phyloP scores from a whole-genome alignment of 1,140 invertebrate genomes.

The Hyles vespertilio region DNA sequence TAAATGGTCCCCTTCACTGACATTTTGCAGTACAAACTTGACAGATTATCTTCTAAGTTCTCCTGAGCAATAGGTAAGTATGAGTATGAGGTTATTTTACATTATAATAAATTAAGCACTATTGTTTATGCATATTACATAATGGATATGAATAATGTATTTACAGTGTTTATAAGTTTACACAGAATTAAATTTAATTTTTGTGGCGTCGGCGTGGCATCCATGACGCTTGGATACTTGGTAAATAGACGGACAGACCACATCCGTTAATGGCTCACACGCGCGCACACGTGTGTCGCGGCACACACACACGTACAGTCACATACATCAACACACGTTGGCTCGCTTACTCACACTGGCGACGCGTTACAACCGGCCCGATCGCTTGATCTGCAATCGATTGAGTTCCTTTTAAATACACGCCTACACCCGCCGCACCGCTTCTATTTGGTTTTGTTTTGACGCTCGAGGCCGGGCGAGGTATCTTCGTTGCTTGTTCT shows the following conservation, averaged over 20 bases:
- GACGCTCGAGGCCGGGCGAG: constrained; percentile 12
- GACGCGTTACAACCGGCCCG: constrained; percentile 34
- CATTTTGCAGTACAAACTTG: constrained; percentile 16
- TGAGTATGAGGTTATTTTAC: no score
- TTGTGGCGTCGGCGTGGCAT: constrained; percentile 18
- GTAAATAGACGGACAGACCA: constrained; percentile 42
- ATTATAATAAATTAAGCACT: no score
- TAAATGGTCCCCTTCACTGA: constrained; percentile 13
- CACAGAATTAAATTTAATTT: background rate
- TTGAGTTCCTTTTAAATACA: constrained; percentile 44
- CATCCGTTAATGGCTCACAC: constrained; percentile 42
- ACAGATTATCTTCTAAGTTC: background rate
- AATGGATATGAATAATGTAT: no score
- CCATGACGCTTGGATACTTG: constrained; percentile 30
- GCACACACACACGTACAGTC: constrained; percentile 10
- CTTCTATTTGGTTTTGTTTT: constrained; percentile 26
- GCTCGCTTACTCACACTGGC: constrained; percentile 2
- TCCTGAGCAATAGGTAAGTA: no score
- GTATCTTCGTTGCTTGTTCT: constrained; percentile 19
- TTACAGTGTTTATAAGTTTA: no score
- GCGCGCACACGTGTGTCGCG: constrained; percentile 8
- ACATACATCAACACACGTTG: no score
- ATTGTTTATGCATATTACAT: no score
- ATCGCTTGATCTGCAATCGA: constrained; percentile 53
- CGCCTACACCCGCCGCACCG: constrained; percentile 21